Percentiles rank a stretch among this genome's conserved stretches.
These are phyloP conservation scores for Erebia palarica DNA, from an alignment of 2,888 invertebrate species.

Conservation along the genomic window DNA sequence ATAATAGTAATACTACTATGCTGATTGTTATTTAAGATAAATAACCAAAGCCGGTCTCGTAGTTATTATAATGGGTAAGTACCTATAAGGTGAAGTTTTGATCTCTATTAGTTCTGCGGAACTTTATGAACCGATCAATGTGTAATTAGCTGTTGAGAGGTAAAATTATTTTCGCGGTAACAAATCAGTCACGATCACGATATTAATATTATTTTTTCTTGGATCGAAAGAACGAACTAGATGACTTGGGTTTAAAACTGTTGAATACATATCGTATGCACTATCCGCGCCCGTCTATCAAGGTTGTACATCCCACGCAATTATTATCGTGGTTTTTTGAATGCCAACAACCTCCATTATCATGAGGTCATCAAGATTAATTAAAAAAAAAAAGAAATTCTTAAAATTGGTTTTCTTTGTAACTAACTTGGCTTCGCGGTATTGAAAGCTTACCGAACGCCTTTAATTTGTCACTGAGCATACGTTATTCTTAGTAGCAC, in stretches of 20 bases:
- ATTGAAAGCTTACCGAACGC: neutral
- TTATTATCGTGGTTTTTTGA: no score
- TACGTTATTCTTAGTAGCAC: no score
- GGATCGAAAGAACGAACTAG: no score
- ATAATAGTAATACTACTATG: constrained; percentile 26
- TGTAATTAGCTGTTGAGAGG: constrained; percentile 66
- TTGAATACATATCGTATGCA: no score
- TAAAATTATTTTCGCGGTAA: constrained; percentile 63
- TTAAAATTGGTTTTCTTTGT: no score
- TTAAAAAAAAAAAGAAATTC: no score
- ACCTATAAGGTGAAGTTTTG: neutral
- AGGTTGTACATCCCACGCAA: no score
- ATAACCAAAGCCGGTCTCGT: constrained; percentile 18
- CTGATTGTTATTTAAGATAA: neutral
- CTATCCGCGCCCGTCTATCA: no score
- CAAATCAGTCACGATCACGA: constrained; percentile 76
- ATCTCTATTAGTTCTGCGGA: constrained; percentile 40
- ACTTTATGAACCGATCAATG: constrained; percentile 49
- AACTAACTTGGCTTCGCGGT: neutral
- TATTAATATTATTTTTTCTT: constrained; percentile 48
- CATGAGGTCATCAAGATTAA: no score
- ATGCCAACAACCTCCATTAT: no score
- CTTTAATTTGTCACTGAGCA: neutral
- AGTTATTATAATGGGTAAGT: constrained; percentile 10
- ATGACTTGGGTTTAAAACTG: no score